Evolutionary conservation across 2,797 vertebrate species (phyloP).

Genomic region (Chaetodon trifasciatus): DNA sequence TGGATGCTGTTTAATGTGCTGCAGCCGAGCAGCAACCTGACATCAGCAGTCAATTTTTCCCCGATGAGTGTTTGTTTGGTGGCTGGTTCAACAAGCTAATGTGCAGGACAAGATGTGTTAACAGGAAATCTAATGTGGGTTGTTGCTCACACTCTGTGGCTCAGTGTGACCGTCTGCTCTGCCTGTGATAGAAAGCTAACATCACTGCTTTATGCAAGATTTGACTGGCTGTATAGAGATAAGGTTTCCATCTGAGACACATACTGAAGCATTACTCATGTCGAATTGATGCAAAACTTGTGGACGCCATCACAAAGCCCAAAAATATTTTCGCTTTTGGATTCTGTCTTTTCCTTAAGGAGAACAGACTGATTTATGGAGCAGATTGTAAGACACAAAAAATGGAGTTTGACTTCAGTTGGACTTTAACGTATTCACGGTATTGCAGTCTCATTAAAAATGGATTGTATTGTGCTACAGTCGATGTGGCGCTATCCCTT

Average conservation of each 20-base stretch:
- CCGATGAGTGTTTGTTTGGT: neutral
- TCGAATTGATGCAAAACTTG: neutral
- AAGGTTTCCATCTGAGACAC: too few relatives aligned
- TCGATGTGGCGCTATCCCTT: neutral
- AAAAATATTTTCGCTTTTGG: neutral
- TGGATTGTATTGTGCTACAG: neutral
- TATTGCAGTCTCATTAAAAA: slow-evolving; percentile 27
- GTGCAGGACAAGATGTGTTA: neutral
- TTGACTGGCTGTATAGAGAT: too few relatives aligned
- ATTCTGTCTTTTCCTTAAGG: neutral
- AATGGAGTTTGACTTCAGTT: neutral
- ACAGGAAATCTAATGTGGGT: too few relatives aligned
- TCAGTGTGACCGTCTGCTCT: too few relatives aligned
- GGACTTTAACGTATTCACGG: slow-evolving; percentile 20
- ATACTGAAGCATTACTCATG: too few relatives aligned
- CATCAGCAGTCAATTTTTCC: neutral
- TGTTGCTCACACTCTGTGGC: too few relatives aligned
- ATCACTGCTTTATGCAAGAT: too few relatives aligned
- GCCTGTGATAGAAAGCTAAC: neutral
- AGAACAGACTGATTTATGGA: neutral
- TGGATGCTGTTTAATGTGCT: neutral
- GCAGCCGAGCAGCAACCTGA: neutral
- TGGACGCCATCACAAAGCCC: neutral
- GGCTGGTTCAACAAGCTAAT: neutral
- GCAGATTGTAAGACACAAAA: neutral